Base-by-base conservation (phyloP, 1,140 invertebrate species). In the Leptopilina boulardi region DNA sequence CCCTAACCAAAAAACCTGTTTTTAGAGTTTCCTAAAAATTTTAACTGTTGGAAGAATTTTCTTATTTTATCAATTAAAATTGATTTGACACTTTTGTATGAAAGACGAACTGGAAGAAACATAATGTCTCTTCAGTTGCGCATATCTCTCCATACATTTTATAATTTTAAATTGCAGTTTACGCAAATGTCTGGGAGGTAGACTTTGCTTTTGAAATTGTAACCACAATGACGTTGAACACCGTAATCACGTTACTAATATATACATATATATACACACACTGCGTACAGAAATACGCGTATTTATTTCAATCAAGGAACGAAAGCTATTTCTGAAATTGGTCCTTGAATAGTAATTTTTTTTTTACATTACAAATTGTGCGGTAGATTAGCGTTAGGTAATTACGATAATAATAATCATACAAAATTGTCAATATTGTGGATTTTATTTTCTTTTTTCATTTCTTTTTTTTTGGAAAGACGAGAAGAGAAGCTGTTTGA, bases 201-300 rank as follows among this genome's bases (percentile, higher is more conserved):
- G 59, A 51, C 47, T n/a, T 44, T 18, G 47, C 47, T 15, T 66
- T 34, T 30, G 54, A 66, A 66, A 66, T 66, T 30, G 59, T 66
- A 66, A 66, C 59, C 59, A 66, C 59, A 66, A 66, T 66, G 59
- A 66, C 26, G 59, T 30, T 30, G 59, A 66, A 66, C 15, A 66
- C 59, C n/a, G 59, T 30, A 66, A 66, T 34, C 59, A 26, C 26
- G 23, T 66, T 34, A 66, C 59, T n/a, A n/a, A n/a, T n/a, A n/a
- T n/a, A n/a, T n/a, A n/a, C n/a, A n/a, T n/a, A n/a, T n/a, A n/a
- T n/a, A n/a, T n/a, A 26, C n/a, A 66, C 21, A 30, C 59, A 30
- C 47, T 51, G n/a, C 47, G n/a, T 18, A 51, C 0, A 18, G n/a
- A 18, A 26, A 66, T 66, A 26, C 23, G 56, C 59, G 26, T 66